Base-by-base conservation (phyloP, 2,888 invertebrate genomes). In the Lasius platythorax region DNA sequence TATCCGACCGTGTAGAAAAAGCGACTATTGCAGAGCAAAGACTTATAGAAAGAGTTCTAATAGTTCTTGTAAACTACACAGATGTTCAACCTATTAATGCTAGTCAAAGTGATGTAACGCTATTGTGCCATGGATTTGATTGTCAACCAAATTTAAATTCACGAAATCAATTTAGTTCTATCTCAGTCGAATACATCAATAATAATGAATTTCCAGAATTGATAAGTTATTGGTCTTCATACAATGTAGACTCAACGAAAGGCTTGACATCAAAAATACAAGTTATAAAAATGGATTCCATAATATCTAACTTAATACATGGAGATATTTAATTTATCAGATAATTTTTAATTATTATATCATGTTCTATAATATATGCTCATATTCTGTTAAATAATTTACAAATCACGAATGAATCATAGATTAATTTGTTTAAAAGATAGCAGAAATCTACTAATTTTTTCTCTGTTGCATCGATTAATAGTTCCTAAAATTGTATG, bases 101-200 rank as follows among this genome's bases (percentile, higher is more conserved):
- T 0, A 98, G 97, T 92, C 97, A 97, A 92, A 97, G 97, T n/a
- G 97, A 97, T 89, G 96, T 98, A 70, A 96, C 97, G 2, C 98
- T 98, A 93, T 96, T 98, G 87, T 98, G 98, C 95, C 94, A 94
- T 6, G 93, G 89, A 46, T 93, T 94, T 37, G 92, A 94, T 68
- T 98, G 98, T 92, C 98, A 98, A 92, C 98, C 98, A 0, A 97
- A 97, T 94, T 95, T 98, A 53, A 96, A 96, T 85, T 97, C 97
- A 91, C 97, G 98, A 91, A 96, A 97, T 88, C 96, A 97, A 88
- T 97, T 97, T 33, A 95, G 97, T 89, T 95, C 97, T 82, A 97
- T 98, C 73, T 92, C 93, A 30, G 97, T 98, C 78, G 93, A 94
- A 28, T 98, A 98, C 94, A 95, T 98, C 56, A 97, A 98, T 93